These are phyloP conservation scores for Cyprinodon tularosa DNA, from an alignment of 2,113 vertebrate genomes.

Conservation along the genomic window DNA sequence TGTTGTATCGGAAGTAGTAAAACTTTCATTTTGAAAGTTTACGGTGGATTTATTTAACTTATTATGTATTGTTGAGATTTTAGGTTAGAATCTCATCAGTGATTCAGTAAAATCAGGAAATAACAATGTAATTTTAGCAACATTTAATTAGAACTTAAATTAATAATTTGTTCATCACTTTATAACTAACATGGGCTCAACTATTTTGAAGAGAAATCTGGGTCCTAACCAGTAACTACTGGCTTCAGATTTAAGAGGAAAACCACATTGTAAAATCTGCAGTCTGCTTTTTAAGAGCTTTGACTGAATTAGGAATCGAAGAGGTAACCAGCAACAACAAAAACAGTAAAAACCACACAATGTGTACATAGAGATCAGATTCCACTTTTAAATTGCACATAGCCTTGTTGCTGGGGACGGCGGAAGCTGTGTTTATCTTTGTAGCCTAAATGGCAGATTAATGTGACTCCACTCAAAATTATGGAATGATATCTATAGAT, in stretches of 20 bases:
- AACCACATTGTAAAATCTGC: constrained; percentile 25
- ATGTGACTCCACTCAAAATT: not conserved
- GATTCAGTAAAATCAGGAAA: not conserved
- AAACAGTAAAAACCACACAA: not conserved
- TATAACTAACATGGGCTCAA: not conserved
- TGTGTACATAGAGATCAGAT: not conserved
- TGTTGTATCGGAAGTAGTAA: not conserved
- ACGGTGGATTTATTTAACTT: not conserved
- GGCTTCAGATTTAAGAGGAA: constrained; percentile 33
- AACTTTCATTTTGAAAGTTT: not conserved
- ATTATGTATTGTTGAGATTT: not conserved
- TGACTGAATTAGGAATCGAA: constrained; percentile 13
- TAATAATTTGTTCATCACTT: not conserved
- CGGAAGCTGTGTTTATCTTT: not conserved
- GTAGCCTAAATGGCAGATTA: not conserved
- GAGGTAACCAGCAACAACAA: not conserved
- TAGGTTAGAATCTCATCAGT: not conserved
- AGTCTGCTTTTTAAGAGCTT: constrained; percentile 17
- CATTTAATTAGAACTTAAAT: not conserved
- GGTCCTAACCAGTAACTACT: constrained; percentile 9
- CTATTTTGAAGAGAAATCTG: not conserved
- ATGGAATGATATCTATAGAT: not conserved
- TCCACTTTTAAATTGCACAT: not conserved
- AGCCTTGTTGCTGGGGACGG: not conserved
- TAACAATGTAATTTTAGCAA: not conserved